Base-by-base conservation (phyloP, 2,888 invertebrate genomes). In the Phortica okadai region DNA sequence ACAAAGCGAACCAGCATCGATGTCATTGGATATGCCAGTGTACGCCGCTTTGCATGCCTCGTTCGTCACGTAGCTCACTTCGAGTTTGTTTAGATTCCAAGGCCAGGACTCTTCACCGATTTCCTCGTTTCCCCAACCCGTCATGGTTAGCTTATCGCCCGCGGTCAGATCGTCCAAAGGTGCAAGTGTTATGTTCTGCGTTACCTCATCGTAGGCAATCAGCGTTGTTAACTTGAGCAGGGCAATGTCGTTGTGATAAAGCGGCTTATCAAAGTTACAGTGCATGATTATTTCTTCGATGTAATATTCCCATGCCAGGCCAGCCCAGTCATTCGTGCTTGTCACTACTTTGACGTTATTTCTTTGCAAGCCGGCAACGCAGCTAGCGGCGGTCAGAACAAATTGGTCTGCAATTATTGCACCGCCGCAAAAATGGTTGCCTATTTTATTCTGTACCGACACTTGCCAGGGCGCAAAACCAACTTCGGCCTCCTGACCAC, bases 181-280 rank as follows among this genome's bases (percentile, higher is more conserved):
- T 14, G 94, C 93, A n/a, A 95, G 84, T 62, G 93, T 92, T 0
- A 95, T 91, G 0, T 93, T 93, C 75, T 93, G 91, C 0, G 95
- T 94, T 0, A 88, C 87, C 0, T 92, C 91, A 70, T 93, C 91
- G 78, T 93, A 93, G 14, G 90, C 89, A 3, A 95, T 92, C 41
- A 92, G 91, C 0, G 92, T 84, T 0, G 92, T 89, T 45, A 95
- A 91, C 83, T 93, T 93, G 5, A 96, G 85, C 2, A 96, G 88
- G 0, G 95, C 95, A 76, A 96, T 95, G 82, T 96, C 96, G 84
- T 96, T 94, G 73, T 91, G 89, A 67, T 90, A 91, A 45, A 87
- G 44, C 0, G 91, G 91, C 66, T 86, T 80, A 77, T 91, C 91
- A 72, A 89, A 90, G 50, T 87, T 86, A 50, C 88, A 88, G 59